These are phyloP conservation scores for Xestia ashworthii DNA, from an alignment of 2,888 invertebrate species.

Conservation along the genomic window DNA sequence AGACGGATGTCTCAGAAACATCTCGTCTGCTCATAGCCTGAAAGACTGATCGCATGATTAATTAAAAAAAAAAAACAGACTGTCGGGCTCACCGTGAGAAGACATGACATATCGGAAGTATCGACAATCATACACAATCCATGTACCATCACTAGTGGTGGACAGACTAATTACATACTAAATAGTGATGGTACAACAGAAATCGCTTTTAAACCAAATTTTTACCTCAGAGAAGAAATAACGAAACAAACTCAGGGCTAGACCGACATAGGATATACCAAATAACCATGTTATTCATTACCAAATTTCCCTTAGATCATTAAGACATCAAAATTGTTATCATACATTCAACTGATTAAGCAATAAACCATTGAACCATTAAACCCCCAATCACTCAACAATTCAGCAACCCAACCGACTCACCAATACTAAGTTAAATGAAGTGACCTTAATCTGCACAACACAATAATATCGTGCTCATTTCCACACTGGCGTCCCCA, in stretches of 20 bases:
- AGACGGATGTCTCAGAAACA: too few species aligned
- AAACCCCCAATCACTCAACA: neutral
- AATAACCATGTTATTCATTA: neutral
- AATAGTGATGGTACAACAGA: too few species aligned
- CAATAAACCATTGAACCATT: neutral
- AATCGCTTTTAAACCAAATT: neutral
- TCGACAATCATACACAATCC: too few species aligned
- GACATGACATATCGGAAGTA: too few species aligned
- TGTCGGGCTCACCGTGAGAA: too few species aligned
- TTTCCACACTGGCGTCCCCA: conserved; percentile 35
- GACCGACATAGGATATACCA: neutral
- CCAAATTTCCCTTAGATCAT: too few species aligned
- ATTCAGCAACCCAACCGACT: neutral
- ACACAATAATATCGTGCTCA: conserved; percentile 23
- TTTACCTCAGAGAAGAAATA: neutral
- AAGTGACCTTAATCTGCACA: neutral
- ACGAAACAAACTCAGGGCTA: neutral
- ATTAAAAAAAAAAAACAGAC: too few species aligned
- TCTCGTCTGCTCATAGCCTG: too few species aligned
- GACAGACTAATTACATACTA: too few species aligned
- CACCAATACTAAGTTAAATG: conserved; percentile 5
- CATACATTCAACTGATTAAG: neutral
- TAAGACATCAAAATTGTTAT: neutral
- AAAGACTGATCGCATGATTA: too few species aligned
- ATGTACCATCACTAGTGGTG: too few species aligned